Evolutionary conservation across 2,113 vertebrate species (phyloP).

Genomic region (Bufo bufo): DNA sequence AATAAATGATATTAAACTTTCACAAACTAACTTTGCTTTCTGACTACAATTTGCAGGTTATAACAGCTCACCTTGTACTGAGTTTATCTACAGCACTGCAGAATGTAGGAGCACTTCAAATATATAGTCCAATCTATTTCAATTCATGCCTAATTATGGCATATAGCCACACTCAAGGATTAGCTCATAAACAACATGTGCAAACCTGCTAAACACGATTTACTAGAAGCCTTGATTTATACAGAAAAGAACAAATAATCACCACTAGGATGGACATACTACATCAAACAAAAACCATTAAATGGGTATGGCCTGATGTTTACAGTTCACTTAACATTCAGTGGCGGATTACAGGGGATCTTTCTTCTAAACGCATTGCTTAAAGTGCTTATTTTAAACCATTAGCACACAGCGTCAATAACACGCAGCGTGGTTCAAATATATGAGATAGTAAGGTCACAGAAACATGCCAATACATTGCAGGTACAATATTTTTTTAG

Average conservation of each 20-base stretch:
- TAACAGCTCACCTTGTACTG: constrained; percentile 7
- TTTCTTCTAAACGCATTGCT: background rate
- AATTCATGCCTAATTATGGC: constrained; percentile 50
- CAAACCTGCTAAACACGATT: constrained; percentile 36
- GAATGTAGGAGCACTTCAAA: constrained; percentile 22
- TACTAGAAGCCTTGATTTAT: constrained; percentile 46
- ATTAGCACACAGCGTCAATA: background rate
- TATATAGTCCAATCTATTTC: constrained; percentile 44
- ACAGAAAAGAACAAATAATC: constrained; percentile 43
- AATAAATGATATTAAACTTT: constrained; percentile 42
- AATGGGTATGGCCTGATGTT: constrained; percentile 4
- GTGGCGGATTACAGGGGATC: background rate
- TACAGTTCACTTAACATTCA: constrained; percentile 1
- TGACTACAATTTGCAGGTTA: background rate
- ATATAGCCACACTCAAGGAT: constrained; percentile 56
- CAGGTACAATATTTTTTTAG: no score
- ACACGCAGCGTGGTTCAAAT: background rate
- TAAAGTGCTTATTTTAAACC: background rate
- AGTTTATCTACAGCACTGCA: background rate
- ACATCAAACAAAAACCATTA: constrained; percentile 41
- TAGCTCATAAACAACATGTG: constrained; percentile 8
- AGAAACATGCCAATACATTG: no score
- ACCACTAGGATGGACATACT: constrained; percentile 26
- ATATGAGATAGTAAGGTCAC: background rate
- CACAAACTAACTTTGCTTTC: constrained; percentile 23